Evolutionary conservation across 2,113 vertebrate species (phyloP), one percentile per base, ranked within the genome.

Genomic region (Synchiropus splendidus): DNA sequence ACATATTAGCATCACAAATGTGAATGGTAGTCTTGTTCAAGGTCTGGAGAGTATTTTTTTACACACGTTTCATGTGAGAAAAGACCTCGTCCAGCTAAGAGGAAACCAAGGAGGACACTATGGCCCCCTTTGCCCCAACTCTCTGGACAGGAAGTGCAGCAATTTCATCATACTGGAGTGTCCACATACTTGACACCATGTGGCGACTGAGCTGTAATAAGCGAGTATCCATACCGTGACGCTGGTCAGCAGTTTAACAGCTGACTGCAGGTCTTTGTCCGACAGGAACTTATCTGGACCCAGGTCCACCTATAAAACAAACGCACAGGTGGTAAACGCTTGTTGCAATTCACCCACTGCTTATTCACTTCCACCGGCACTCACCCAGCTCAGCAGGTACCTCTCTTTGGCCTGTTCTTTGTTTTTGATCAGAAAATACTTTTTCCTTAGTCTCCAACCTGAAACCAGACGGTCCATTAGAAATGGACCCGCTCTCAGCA

Each of bases 371-470:
- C 21, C 4, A 8, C 21, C 2, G 39, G 30, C 3, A 80, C 73
- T 78, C 83, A 95, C 95, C 95, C 94, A 99, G 82, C 89, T 98
- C 75, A 99, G 82, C 47, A 92, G 80, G 5, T 92, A 89, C 2
- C 87, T 72, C 43, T 98, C 93, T 77, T 97, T 99, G 61, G 90
- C 88, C 70, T 90, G 92, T 70, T 92, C 94, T 83, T 92, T 95
- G 74, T 89, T 88, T 83, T 89, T 97, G 74, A 99, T 88, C 51
- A 98, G 71, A 62, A 98, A 94, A 60, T 92, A 96, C 59, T 90
- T 91, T 84, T 99, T 98, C 68, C 92, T 87, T 80, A 99, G 88
- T 58, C 95, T 83, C 95, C 94, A 98, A 31, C 95, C 95, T 97
- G 52, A 17, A 60, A 66, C 46, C 16, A 27, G 21, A 5, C 21